Evolutionary conservation across 2,888 invertebrate genomes (phyloP).

Genomic region (Melanostoma mellinum): DNA sequence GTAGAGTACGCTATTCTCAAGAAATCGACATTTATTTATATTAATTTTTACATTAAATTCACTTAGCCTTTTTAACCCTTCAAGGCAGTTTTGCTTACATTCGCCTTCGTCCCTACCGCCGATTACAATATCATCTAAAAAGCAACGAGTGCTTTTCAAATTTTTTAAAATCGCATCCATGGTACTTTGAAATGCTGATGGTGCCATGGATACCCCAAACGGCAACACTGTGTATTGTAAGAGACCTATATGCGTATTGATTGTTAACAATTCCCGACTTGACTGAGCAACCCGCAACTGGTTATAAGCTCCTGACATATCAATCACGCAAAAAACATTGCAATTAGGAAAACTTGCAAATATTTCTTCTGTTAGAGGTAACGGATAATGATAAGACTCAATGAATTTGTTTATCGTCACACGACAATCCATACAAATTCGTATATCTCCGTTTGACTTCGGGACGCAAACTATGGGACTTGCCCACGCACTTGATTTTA

Average conservation of each 20-base stretch:
- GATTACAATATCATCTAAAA: slow-evolving; percentile 22
- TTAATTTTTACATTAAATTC: slow-evolving; percentile 20
- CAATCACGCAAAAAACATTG: slow-evolving; percentile 23
- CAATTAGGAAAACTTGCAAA: slow-evolving; percentile 3
- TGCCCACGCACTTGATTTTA: slow-evolving; percentile 30
- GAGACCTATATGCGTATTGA: slow-evolving; percentile 20
- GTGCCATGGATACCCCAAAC: slow-evolving; percentile 16
- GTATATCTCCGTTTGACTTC: background rate
- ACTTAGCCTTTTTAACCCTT: slow-evolving; percentile 15
- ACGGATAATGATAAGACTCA: slow-evolving; percentile 3
- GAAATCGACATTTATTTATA: slow-evolving; percentile 12
- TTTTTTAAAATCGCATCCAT: slow-evolving; percentile 10
- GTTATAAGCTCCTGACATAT: slow-evolving; percentile 25
- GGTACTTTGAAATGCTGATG: slow-evolving; percentile 16
- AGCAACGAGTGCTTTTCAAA: slow-evolving; percentile 10
- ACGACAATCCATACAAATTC: slow-evolving; percentile 6
- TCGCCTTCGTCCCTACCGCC: slow-evolving; percentile 12
- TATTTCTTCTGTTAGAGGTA: slow-evolving; percentile 2
- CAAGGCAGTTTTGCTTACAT: slow-evolving; percentile 20
- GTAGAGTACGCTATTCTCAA: slow-evolving; percentile 1
- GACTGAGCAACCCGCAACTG: slow-evolving; percentile 7
- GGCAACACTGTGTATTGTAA: slow-evolving; percentile 17
- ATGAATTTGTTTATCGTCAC: slow-evolving; percentile 1
- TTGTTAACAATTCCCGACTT: slow-evolving; percentile 11
- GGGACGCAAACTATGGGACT: slow-evolving; percentile 18